Evolutionary conservation across 1,140 invertebrate species (phyloP).

Genomic region (Potamilus streckersoni): DNA sequence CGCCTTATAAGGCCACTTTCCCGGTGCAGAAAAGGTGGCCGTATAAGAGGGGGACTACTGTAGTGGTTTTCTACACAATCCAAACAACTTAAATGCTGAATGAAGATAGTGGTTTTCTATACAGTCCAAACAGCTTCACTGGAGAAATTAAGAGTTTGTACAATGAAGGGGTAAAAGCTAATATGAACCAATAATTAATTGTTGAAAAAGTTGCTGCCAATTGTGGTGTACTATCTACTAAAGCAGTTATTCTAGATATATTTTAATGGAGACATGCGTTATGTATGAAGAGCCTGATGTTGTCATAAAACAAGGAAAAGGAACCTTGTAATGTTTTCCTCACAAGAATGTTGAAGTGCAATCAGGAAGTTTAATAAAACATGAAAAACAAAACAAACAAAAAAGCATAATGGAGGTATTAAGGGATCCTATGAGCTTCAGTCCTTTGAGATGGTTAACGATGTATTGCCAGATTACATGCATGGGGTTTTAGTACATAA

Average conservation of each 20-base stretch:
- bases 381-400: conserved; percentile 13
- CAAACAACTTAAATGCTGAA: conserved; percentile 28
- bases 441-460: conserved; percentile 16
- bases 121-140: conserved; percentile 18
- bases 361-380: conserved; percentile 1
- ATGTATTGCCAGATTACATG: conserved; percentile 22
- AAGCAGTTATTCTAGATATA: conserved; percentile 33
- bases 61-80: too few species aligned
- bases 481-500: conserved; percentile 16
- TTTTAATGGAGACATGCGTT: conserved; percentile 36
- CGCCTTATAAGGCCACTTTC: too few species aligned
- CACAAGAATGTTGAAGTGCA: conserved; percentile 15
- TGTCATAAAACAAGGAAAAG: conserved; percentile 27
- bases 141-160: conserved; percentile 21
- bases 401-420: conserved; percentile 14
- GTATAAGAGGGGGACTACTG: too few species aligned
- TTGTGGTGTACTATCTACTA: conserved; percentile 22
- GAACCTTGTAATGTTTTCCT: conserved; percentile 26
- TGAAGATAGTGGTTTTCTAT: too few species aligned
- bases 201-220: conserved; percentile 14
- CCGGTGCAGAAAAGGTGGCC: too few species aligned
- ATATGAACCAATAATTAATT: background rate
- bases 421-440: conserved; percentile 17
- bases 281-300: conserved; percentile 32
- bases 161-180: conserved; percentile 5